Percentiles rank a stretch among this genome's conserved stretches.
Evolutionary conservation across 2,888 invertebrate genomes (phyloP).

Genomic region (Harmothoe impar): DNA sequence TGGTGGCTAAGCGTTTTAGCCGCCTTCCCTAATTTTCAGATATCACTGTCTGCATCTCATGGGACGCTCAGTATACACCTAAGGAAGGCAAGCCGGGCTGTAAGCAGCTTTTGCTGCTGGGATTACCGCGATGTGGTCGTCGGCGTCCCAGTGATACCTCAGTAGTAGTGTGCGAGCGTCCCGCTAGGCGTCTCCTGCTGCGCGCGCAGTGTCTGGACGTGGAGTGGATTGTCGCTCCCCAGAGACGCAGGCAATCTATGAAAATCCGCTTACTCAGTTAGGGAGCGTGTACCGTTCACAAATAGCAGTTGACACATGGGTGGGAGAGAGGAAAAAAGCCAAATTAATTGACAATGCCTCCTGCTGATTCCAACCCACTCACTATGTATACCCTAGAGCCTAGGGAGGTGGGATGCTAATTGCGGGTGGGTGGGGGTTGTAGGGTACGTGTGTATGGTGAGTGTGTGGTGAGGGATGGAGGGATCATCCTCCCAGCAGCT

Average conservation of each 20-base stretch:
- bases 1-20: constrained; percentile 27
- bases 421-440: no score
- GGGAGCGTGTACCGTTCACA: constrained; percentile 24
- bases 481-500: no score
- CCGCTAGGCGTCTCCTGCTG: neutral
- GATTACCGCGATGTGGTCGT: neutral
- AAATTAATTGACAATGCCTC: constrained; percentile 50
- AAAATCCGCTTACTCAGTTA: constrained; percentile 53
- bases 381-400: no score
- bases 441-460: no score
- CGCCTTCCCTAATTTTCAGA: constrained; percentile 31
- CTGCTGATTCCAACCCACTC: neutral
- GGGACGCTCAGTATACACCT: neutral
- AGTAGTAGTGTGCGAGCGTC: constrained; percentile 8
- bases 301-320: constrained; percentile 50
- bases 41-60: constrained; percentile 22
- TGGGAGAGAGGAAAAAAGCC: constrained; percentile 39
- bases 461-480: no score
- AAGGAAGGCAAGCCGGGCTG: neutral
- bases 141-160: neutral
- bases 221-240: constrained; percentile 36
- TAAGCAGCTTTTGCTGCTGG: neutral
- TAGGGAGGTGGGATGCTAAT: no score
- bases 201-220: constrained; percentile 11
- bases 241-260: constrained; percentile 35